These are phyloP conservation scores for Mastacembelus armatus DNA, from an alignment of 2,797 vertebrate species.

Conservation along the genomic window DNA sequence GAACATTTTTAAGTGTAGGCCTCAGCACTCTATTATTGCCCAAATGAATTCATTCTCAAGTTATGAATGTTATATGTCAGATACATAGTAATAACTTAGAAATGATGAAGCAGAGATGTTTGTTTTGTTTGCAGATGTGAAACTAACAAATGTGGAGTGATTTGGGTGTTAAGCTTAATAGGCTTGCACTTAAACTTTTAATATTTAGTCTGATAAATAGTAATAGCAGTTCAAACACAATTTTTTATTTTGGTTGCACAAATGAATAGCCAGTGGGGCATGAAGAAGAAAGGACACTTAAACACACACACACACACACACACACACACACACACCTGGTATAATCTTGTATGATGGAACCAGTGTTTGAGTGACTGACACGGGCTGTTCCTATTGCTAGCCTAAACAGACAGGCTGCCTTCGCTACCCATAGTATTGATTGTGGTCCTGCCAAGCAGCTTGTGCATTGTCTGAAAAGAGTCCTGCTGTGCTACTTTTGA, in stretches of 20 bases:
- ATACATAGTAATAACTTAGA: too few species aligned
- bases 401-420: constrained; percentile 10
- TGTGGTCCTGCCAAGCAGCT: constrained; percentile 57
- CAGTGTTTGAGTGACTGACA: constrained; percentile 5
- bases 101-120: too few species aligned
- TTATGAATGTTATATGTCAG: not conserved
- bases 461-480: constrained; percentile 61
- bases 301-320: not conserved
- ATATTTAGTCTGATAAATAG: too few species aligned
- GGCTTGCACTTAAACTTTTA: too few species aligned
- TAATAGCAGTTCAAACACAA: too few species aligned
- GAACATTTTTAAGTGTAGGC: too few species aligned
- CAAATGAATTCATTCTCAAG: too few species aligned
- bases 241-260: too few species aligned
- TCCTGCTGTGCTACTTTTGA: constrained; percentile 61
- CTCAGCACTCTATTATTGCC: too few species aligned
- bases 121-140: too few species aligned
- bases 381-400: not conserved
- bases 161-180: too few species aligned
- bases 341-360: constrained; percentile 1
- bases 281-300: not conserved
- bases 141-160: too few species aligned
- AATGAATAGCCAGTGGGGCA: not conserved
- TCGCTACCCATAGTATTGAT: constrained; percentile 53
- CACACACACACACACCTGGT: not conserved